A percentile compares a stretch with the other conserved stretches of the same genome.
These are phyloP conservation scores for Hylia prasina DNA, from an alignment of 2,113 vertebrate species.

Conservation along the genomic window DNA sequence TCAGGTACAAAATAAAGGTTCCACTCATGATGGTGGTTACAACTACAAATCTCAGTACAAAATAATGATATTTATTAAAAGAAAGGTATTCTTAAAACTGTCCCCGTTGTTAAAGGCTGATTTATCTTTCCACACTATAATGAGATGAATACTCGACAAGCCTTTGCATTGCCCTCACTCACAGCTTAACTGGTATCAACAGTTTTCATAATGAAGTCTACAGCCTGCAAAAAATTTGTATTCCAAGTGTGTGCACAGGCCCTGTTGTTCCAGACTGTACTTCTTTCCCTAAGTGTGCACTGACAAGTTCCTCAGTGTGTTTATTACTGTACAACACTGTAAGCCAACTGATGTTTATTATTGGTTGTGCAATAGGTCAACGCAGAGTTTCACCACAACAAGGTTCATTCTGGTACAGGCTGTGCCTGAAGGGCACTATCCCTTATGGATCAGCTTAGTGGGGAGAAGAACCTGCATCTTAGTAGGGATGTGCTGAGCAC, in stretches of 20 bases:
- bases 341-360: background rate
- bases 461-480: background rate
- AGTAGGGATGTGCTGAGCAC: background rate
- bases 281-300: background rate
- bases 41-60: background rate
- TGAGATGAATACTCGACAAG: background rate
- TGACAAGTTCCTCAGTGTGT: background rate
- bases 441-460: background rate
- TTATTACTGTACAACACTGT: background rate
- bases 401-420: background rate
- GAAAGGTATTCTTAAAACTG: background rate
- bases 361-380: background rate
- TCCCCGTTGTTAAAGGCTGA: background rate
- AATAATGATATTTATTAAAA: background rate
- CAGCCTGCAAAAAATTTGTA: background rate
- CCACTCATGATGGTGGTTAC: background rate
- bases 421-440: background rate
- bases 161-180: background rate
- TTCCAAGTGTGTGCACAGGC: background rate
- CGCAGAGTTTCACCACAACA: background rate
- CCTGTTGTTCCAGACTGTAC: background rate
- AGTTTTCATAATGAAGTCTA: background rate
- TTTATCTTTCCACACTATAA: background rate
- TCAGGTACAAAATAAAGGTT: background rate
- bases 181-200: background rate